phyloP scores from a whole-genome alignment of 2,113 vertebrate genomes.

The Pelecanoides urinatrix region DNA sequence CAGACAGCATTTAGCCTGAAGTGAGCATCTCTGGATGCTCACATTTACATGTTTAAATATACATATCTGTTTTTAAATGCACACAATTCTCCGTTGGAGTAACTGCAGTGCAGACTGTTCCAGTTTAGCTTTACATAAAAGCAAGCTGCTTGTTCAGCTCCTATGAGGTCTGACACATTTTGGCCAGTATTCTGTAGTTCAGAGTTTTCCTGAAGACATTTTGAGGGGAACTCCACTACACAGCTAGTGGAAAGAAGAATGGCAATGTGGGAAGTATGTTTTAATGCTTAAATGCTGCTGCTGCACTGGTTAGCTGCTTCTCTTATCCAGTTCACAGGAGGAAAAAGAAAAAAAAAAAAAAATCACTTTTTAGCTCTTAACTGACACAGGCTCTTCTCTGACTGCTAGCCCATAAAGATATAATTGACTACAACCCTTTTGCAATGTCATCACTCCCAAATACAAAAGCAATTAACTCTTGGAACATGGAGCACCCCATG shows the following conservation, averaged over 20 bases:
- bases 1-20: neutral
- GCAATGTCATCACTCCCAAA: neutral
- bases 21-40: neutral
- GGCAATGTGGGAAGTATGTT: neutral
- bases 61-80: neutral
- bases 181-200: neutral
- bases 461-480: constrained; percentile 20
- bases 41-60: neutral
- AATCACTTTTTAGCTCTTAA: neutral
- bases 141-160: neutral
- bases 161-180: neutral
- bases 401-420: neutral
- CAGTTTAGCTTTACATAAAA: neutral
- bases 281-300: neutral
- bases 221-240: neutral
- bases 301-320: neutral
- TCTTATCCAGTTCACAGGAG: neutral
- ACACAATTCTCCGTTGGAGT: neutral
- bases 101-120: neutral
- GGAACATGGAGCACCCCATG: neutral
- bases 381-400: neutral
- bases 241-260: neutral
- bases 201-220: neutral
- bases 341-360: neutral
- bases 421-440: neutral